These are phyloP conservation scores for Pseudorectes ferrugineus DNA, from an alignment of 2,113 vertebrate genomes.

Conservation along the genomic window DNA sequence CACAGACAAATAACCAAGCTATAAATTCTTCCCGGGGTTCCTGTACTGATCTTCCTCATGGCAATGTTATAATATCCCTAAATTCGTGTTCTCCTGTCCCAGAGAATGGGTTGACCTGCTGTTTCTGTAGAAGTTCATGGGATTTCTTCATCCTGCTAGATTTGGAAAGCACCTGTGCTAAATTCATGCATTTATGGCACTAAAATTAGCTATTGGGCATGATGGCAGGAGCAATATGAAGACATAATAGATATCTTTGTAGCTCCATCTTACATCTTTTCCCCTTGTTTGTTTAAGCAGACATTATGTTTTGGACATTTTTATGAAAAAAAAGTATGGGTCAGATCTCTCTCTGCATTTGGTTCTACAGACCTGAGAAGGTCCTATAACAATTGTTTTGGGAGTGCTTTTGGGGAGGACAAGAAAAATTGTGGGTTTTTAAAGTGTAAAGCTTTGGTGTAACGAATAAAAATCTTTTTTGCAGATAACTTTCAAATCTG, in stretches of 20 bases:
- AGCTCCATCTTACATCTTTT: neutral
- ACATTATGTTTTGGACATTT: neutral
- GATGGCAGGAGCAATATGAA: neutral
- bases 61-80: fast-evolving
- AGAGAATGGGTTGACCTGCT: neutral
- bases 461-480: neutral
- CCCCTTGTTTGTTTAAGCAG: neutral
- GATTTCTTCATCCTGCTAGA: neutral
- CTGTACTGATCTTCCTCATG: neutral
- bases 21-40: neutral
- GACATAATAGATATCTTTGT: neutral
- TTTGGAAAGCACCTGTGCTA: neutral
- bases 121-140: neutral
- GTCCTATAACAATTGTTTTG: neutral
- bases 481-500: neutral
- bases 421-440: fast-evolving
- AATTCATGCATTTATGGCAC: neutral
- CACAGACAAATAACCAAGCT: neutral
- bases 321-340: neutral
- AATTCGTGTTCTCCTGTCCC: neutral
- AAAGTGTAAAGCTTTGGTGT: neutral
- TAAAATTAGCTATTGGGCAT: neutral
- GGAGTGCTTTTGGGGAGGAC: neutral
- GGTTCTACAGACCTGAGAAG: neutral
- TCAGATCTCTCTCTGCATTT: neutral